Percentiles rank a stretch among this genome's conserved stretches.
Evolutionary conservation across 2,113 vertebrate species (phyloP).

Genomic region (Willisornis vidua): DNA sequence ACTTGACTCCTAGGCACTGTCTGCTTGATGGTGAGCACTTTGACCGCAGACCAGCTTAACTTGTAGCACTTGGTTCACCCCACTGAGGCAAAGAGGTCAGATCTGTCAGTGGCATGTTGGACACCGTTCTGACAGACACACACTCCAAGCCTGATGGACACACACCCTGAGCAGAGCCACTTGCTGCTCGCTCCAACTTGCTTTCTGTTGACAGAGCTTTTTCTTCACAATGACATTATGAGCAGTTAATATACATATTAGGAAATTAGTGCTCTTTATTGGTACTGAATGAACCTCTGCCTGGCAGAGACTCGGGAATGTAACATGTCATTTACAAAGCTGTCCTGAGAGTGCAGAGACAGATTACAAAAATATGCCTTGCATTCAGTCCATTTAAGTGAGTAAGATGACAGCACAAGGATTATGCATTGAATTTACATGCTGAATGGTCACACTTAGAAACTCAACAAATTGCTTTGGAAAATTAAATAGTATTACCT

Average conservation of each 20-base stretch:
- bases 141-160: fast-evolving
- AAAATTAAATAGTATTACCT: conserved; percentile 35
- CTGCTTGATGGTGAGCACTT: not conserved
- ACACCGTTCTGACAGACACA: fast-evolving
- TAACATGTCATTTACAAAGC: conserved; percentile 51
- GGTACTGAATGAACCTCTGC: conserved; percentile 26
- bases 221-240: not conserved
- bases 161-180: not conserved
- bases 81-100: fast-evolving
- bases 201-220: not conserved
- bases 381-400: conserved; percentile 25
- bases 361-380: conserved; percentile 41
- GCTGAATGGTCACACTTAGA: not conserved
- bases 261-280: conserved; percentile 57
- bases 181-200: fast-evolving
- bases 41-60: not conserved
- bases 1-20: not conserved
- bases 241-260: conserved; percentile 61
- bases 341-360: conserved; percentile 32
- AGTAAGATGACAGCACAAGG: not conserved
- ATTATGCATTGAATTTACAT: conserved; percentile 13
- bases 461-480: conserved; percentile 5
- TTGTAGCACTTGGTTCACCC: not conserved
- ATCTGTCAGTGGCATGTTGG: not conserved
- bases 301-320: conserved; percentile 19